Evolutionary conservation across 2,888 invertebrate genomes (phyloP), one percentile per base, ranked within the genome.

Genomic region (Morpho deidamia): DNA sequence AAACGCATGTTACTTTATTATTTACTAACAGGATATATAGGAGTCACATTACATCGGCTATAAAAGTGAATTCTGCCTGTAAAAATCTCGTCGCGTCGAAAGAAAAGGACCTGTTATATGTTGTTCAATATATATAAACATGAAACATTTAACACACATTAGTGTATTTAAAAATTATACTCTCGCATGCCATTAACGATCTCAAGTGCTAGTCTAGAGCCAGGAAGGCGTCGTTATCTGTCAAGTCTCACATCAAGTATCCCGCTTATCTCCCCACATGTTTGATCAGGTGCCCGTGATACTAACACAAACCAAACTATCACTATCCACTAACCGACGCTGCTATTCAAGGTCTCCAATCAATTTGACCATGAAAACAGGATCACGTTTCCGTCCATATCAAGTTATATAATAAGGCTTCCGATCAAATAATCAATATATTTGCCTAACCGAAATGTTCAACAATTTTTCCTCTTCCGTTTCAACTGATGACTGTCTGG

Each of bases 201-300:
- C 59, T 80, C 72, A 74, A 81, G 78, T 75, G 70, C 66, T 68
- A 67, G 67, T 75, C 68, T 69, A 68, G 67, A 76, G 72, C 67
- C 72, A 78, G 80, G 82, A 79, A 83, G 78, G 67, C 75, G 65
- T 65, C 61, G 72, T 83, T 87, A 86, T 86, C 86, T 81, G 71
- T 71, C 62, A 65, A 75, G 77, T 76, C 76, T 76, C 77, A 80
- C 81, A 85, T 86, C 86, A 87, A 87, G 89, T 88, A 87, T 77
- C 70, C 76, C 65, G 72, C 78, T 85, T 88, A 87, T 88, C 88
- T 76, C 67, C 74, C 78, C 81, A 76, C 74, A 76, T 89, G 82
- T 89, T 89, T 89, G 82, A 85, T 86, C 88, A 88, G 89, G 88
- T 89, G 89, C 75, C 72, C 67, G 67, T 68, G 65, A 76, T 72